A percentile compares a stretch with the other conserved stretches of the same genome.
Conservation (phyloP, 53 echinoderm and acorn worm species). For the Actinopyga echinites region DNA sequence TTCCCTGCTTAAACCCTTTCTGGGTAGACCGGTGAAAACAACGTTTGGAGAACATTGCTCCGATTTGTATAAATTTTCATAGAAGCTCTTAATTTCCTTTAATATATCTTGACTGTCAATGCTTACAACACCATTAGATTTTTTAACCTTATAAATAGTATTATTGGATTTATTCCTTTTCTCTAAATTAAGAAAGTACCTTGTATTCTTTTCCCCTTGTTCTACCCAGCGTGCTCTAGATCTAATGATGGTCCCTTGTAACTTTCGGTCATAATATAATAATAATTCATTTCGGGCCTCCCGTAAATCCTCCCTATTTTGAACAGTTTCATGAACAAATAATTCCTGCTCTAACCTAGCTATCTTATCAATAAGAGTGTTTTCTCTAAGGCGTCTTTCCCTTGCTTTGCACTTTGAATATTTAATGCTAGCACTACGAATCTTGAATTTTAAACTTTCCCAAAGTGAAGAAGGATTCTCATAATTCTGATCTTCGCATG, state of each 20-base stretch:
- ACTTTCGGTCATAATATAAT: background rate
- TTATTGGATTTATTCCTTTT: too few species aligned
- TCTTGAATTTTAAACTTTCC: background rate
- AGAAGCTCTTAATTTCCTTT: background rate
- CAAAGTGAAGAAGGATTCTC: background rate
- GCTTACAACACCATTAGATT: background rate
- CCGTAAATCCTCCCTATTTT: background rate
- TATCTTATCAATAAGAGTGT: background rate
- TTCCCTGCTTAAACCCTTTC: too few species aligned
- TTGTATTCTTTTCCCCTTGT: slow-evolving; percentile 8
- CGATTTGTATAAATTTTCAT: too few species aligned
- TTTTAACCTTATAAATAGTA: background rate
- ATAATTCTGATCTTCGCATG: too few species aligned
- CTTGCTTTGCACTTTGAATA: background rate
- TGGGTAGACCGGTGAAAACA: too few species aligned
- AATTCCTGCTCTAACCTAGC: background rate
- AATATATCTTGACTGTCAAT: background rate
- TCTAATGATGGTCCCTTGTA: slow-evolving; percentile 5
- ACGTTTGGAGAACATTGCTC: too few species aligned
- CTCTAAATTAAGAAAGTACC: too few species aligned
- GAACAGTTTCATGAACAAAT: background rate
- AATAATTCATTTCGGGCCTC: background rate
- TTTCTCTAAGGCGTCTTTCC: background rate
- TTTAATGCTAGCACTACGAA: background rate
- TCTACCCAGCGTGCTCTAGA: slow-evolving; percentile 7